Base-by-base conservation (phyloP, 2,797 vertebrate species). In the Ataeniobius toweri region DNA sequence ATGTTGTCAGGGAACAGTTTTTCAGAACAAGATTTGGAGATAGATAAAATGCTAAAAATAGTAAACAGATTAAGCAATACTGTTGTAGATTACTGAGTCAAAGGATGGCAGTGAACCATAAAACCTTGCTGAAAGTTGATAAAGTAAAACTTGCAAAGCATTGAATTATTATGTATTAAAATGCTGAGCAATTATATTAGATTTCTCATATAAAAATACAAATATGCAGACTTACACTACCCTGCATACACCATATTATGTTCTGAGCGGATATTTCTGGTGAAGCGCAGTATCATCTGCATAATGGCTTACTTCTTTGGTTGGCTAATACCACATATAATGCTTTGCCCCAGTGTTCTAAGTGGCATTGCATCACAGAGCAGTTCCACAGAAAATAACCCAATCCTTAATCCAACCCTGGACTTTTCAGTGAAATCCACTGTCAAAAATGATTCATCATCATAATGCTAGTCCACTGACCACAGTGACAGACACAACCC, bases 381-480 rank as follows among this genome's bases (percentile, higher is more conserved):
- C 20, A 65, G 63, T 41, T 65, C 36, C 10, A 41, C 1, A 24
- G 36, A 73, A 74, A 59, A 28, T 46, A 16, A 69, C 24, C 5
- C 6, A 2, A 16, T 55, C 20, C 2, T 26, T 26, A 18, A 70
- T 58, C 36, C 1, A 3, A 5, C 44, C 50, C 22, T 68, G 65
- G 50, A 76, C n/a, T 13, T 36, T 70, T 28, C 26, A 69, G 51
- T 9, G 39, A 76, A 26, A 75, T 24, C 26, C 2, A 28, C n/a
- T 20, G 44, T 20, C 50, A 51, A 72, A 53, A 14, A 44, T 39
- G 59, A 20, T 81, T 22, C 69, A 22, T 81, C 3, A 9, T 36
- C 28, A n/a, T 74, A 79, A 81, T 44, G 36, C 48, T 26, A 67
- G 73, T 31, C 3, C 31, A 67, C n/a, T 2, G 24, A 16, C 65